Evolutionary conservation across 2,888 invertebrate species (phyloP).

Genomic region (Pristionchus mayeri): DNA sequence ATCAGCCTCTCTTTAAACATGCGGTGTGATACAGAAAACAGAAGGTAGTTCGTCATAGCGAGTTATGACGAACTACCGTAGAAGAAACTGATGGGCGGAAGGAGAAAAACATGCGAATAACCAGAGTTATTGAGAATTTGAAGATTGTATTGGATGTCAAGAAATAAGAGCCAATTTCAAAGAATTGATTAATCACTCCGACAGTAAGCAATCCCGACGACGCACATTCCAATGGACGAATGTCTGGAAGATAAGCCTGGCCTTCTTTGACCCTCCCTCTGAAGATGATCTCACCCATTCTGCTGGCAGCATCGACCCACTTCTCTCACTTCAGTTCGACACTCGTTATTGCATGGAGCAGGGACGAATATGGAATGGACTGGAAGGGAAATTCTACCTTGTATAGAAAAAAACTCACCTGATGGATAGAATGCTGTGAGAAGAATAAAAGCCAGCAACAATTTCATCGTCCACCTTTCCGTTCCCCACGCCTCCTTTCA

Average conservation of each 20-base stretch:
- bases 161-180: neutral
- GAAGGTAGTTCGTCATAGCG: too few relatives aligned
- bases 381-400: neutral
- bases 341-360: neutral
- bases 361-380: neutral
- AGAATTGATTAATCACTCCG: neutral
- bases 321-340: neutral
- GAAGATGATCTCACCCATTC: neutral
- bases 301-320: neutral
- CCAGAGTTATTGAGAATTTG: neutral
- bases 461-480: too few relatives aligned
- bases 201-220: neutral
- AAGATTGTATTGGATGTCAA: neutral
- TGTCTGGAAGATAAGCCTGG: neutral
- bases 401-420: neutral
- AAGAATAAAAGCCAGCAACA: too few relatives aligned
- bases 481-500: too few relatives aligned
- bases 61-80: too few relatives aligned
- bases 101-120: neutral
- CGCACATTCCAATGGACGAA: neutral
- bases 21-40: too few relatives aligned
- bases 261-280: neutral
- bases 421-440: too few relatives aligned
- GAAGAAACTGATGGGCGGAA: too few relatives aligned
- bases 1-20: too few relatives aligned